phyloP scores from a whole-genome alignment of 2,888 invertebrate genomes.

The Nomada goodeniana region DNA sequence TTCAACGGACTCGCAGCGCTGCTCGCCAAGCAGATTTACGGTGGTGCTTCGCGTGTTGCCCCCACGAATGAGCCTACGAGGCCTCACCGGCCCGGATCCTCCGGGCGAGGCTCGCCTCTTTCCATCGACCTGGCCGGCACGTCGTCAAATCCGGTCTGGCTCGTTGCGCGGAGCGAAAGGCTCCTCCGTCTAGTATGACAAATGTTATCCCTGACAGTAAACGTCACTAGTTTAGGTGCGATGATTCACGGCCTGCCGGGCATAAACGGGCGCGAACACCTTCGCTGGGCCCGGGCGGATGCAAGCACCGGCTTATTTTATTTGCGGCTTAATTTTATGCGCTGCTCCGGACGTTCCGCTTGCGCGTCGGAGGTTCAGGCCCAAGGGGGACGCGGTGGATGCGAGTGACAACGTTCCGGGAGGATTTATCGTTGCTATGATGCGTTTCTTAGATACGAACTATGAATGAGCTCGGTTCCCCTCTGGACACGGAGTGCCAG shows the following conservation, averaged over 20 bases:
- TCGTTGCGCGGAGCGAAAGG: constrained; percentile 60
- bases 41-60: constrained; percentile 69
- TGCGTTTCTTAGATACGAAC: constrained; percentile 13
- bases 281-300: constrained; percentile 33
- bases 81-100: constrained; percentile 11
- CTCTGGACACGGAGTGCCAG: neutral
- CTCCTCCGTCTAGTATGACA: constrained; percentile 77
- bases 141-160: constrained; percentile 47
- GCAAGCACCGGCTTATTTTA: constrained; percentile 75
- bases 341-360: constrained; percentile 43
- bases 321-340: constrained; percentile 83
- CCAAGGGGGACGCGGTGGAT: neutral
- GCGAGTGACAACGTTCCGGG: constrained; percentile 39
- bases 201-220: constrained; percentile 82
- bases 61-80: constrained; percentile 56
- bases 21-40: constrained; percentile 75
- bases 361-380: constrained; percentile 39
- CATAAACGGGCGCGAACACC: constrained; percentile 66
- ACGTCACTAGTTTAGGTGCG: constrained; percentile 81
- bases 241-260: constrained; percentile 78
- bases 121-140: constrained; percentile 33
- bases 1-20: constrained; percentile 65
- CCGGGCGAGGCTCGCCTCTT: neutral
- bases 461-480: constrained; percentile 20
- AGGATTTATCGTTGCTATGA: constrained; percentile 52